These are phyloP conservation scores for Crossocerus cetratus DNA, from an alignment of 2,888 invertebrate genomes.

Conservation along the genomic window DNA sequence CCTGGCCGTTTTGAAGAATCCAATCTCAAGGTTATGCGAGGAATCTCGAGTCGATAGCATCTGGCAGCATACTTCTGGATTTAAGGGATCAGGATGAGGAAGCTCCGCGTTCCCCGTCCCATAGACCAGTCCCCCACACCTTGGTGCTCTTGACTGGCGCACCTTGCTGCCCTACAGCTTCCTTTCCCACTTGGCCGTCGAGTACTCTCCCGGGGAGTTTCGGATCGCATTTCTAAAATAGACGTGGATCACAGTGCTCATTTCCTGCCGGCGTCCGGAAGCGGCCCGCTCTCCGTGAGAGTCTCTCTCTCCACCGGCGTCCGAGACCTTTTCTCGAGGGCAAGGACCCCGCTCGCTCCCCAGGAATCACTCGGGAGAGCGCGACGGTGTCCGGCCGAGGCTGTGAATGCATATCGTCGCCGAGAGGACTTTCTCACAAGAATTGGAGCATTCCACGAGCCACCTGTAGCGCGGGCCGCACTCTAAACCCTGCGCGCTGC, in stretches of 20 bases:
- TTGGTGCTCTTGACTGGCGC: background rate
- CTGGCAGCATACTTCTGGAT: constrained; percentile 36
- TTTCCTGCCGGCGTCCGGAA: constrained; percentile 45
- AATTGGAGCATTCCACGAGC: constrained; percentile 63
- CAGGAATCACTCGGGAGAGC: too few relatives aligned
- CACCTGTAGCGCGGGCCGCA: constrained; percentile 66
- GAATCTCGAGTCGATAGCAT: constrained; percentile 34
- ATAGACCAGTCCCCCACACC: constrained; percentile 15
- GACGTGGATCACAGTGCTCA: constrained; percentile 42
- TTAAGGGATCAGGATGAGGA: constrained; percentile 31
- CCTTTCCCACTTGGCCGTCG: background rate
- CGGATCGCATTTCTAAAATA: constrained; percentile 46
- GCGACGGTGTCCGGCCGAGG: background rate
- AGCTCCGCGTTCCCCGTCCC: constrained; percentile 15
- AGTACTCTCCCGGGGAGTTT: constrained; percentile 8
- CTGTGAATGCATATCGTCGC: constrained; percentile 39
- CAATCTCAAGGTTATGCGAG: constrained; percentile 34
- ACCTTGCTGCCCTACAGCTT: background rate
- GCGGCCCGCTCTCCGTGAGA: background rate
- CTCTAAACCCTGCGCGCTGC: constrained; percentile 32
- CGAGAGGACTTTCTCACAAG: constrained; percentile 63
- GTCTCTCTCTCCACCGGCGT: constrained; percentile 10
- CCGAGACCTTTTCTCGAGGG: background rate
- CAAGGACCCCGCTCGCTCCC: too few relatives aligned
- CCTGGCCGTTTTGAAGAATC: constrained; percentile 22